Conservation (phyloP, 2,797 vertebrate species). For the Epinephelus malabaricus region DNA sequence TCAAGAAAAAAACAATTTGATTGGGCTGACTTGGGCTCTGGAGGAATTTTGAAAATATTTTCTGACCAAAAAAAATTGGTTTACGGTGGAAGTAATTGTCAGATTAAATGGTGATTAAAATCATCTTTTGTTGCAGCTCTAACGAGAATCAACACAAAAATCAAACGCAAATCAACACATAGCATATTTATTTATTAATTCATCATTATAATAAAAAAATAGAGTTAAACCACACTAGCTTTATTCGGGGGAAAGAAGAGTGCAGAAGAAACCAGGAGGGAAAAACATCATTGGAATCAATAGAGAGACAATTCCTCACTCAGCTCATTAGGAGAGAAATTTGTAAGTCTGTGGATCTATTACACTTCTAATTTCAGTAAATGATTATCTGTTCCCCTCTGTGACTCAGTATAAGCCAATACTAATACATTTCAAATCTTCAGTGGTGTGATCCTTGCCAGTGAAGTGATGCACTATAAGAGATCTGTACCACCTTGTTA, state of each 20-base stretch:
- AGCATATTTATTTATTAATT: slow-evolving; percentile 24
- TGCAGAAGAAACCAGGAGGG: slow-evolving; percentile 32
- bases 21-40: neutral
- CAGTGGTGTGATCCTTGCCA: slow-evolving; percentile 41
- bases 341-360: slow-evolving; percentile 64
- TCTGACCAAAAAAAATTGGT: neutral
- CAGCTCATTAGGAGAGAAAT: slow-evolving; percentile 63
- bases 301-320: slow-evolving; percentile 57
- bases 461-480: neutral
- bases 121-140: neutral
- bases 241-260: slow-evolving; percentile 5
- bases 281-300: slow-evolving; percentile 39
- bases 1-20: neutral
- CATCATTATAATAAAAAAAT: slow-evolving; percentile 18
- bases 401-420: slow-evolving; percentile 55
- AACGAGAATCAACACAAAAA: neutral
- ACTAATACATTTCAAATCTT: slow-evolving; percentile 58
- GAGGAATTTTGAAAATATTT: neutral
- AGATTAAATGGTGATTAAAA: neutral
- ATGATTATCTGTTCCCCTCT: slow-evolving; percentile 62
- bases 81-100: neutral
- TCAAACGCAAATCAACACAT: slow-evolving; percentile 4
- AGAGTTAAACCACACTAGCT: neutral
- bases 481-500: slow-evolving; percentile 16
- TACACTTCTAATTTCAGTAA: slow-evolving; percentile 72